These are phyloP conservation scores for Mastacembelus armatus DNA, from an alignment of 2,797 vertebrate genomes.

Conservation along the genomic window DNA sequence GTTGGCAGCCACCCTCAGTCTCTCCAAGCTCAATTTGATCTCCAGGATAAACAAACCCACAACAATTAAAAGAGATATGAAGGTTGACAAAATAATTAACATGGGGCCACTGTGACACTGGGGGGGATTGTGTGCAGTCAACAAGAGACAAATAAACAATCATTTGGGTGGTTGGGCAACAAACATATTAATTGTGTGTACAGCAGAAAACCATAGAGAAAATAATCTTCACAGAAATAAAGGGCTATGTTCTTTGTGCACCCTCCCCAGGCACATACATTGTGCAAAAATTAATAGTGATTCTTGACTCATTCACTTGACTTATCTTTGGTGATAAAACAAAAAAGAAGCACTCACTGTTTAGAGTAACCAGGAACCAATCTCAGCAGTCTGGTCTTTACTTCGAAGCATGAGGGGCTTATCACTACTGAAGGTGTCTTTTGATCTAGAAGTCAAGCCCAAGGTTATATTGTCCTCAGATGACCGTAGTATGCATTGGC, in stretches of 20 bases:
- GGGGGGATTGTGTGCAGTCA: constrained; percentile 51
- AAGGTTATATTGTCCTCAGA: constrained; percentile 48
- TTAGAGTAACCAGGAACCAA: constrained; percentile 9
- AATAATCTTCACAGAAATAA: constrained; percentile 47
- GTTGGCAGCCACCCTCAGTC: constrained; percentile 69
- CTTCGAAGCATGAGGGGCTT: constrained; percentile 33
- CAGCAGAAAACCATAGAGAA: constrained; percentile 44
- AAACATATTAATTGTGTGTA: constrained; percentile 62
- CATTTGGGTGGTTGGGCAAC: constrained; percentile 72
- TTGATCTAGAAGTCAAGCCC: constrained; percentile 45
- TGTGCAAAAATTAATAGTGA: constrained; percentile 42
- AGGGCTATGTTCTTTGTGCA: constrained; percentile 8
- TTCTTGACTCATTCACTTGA: constrained; percentile 42
- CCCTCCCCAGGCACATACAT: constrained; percentile 25
- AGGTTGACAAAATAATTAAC: constrained; percentile 82
- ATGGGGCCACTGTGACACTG: constrained; percentile 67
- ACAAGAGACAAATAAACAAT: constrained; percentile 75
- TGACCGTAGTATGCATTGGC: constrained; percentile 33
- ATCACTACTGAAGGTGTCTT: constrained; percentile 31
- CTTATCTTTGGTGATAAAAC: constrained; percentile 42
- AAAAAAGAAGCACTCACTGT: constrained; percentile 8
- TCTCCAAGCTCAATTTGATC: constrained; percentile 78
- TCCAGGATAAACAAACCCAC: constrained; percentile 76
- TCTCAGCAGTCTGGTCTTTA: constrained; percentile 44
- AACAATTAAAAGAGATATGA: constrained; percentile 82